These are phyloP conservation scores for Gracilinanus agilis DNA, from an alignment of 2,113 vertebrate species.

Conservation along the genomic window DNA sequence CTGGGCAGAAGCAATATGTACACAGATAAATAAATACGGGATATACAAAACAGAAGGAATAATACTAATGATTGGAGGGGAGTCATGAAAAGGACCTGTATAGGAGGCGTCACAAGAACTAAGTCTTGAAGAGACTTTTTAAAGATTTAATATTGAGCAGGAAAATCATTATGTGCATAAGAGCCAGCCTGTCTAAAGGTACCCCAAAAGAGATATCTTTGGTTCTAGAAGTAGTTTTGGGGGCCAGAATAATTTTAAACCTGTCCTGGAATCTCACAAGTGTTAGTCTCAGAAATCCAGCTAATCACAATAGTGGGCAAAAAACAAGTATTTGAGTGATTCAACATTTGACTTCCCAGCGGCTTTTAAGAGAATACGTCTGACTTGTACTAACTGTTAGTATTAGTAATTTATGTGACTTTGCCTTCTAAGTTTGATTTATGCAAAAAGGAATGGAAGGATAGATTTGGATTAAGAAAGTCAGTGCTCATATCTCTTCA, in stretches of 20 bases:
- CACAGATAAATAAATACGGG: too few species aligned
- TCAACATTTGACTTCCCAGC: constrained; percentile 37
- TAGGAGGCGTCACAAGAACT: neutral
- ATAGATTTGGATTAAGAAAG: constrained; percentile 51
- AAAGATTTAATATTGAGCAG: neutral
- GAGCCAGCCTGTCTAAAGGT: neutral
- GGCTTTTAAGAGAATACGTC: neutral
- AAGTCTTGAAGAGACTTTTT: neutral
- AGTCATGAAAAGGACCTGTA: neutral
- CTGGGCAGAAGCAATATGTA: too few species aligned
- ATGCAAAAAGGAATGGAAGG: constrained; percentile 4
- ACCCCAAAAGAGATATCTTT: neutral
- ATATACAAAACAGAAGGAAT: neutral
- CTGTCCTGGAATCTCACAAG: constrained; percentile 3
- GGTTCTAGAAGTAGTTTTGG: neutral
- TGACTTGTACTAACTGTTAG: constrained; percentile 54
- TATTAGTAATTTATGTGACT: constrained; percentile 48
- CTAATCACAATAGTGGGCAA: neutral
- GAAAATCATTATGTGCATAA: neutral
- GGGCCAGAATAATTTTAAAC: neutral
- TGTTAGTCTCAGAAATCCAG: neutral
- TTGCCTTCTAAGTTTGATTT: constrained; percentile 61
- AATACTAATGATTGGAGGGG: neutral
- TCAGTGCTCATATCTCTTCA: constrained; percentile 19
- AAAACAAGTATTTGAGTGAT: neutral